Percentiles rank a stretch among this genome's conserved stretches.
phyloP scores from a whole-genome alignment of 2,113 vertebrate genomes.

The Suncus etruscus region DNA sequence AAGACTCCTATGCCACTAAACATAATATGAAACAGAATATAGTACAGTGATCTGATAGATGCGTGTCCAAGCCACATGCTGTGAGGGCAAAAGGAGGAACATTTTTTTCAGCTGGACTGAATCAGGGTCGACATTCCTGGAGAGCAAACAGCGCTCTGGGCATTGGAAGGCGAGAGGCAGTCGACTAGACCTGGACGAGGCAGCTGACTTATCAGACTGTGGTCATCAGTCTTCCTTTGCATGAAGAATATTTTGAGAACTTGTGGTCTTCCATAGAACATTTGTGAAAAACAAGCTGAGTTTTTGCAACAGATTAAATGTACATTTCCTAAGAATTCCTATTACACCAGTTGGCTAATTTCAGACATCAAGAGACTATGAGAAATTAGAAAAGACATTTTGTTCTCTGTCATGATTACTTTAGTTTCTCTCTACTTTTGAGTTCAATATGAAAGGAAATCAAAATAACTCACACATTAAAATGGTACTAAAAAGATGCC shows the following conservation, averaged over 20 bases:
- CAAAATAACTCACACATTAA: background rate
- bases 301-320: slow-evolving; percentile 58
- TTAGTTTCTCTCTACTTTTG: slow-evolving; percentile 14
- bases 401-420: slow-evolving; percentile 26
- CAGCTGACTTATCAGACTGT: background rate
- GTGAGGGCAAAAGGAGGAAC: background rate
- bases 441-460: slow-evolving; percentile 26
- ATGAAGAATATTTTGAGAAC: slow-evolving; percentile 31
- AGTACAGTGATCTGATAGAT: background rate
- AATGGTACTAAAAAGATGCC: background rate
- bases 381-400: slow-evolving; percentile 47
- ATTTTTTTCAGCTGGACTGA: background rate
- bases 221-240: slow-evolving; percentile 15
- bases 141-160: background rate
- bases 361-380: slow-evolving; percentile 8
- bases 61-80: background rate
- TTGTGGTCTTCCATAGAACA: slow-evolving; percentile 36
- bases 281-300: slow-evolving; percentile 55
- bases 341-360: slow-evolving; percentile 13
- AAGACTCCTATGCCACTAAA: background rate
- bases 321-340: slow-evolving; percentile 61
- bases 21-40: background rate
- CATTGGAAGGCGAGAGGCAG: background rate
- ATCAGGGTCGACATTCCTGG: background rate
- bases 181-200: background rate